Percentiles rank a stretch among this genome's conserved stretches.
These are phyloP conservation scores for Matsumyia berberina DNA, from an alignment of 2,888 invertebrate species.

Conservation along the genomic window DNA sequence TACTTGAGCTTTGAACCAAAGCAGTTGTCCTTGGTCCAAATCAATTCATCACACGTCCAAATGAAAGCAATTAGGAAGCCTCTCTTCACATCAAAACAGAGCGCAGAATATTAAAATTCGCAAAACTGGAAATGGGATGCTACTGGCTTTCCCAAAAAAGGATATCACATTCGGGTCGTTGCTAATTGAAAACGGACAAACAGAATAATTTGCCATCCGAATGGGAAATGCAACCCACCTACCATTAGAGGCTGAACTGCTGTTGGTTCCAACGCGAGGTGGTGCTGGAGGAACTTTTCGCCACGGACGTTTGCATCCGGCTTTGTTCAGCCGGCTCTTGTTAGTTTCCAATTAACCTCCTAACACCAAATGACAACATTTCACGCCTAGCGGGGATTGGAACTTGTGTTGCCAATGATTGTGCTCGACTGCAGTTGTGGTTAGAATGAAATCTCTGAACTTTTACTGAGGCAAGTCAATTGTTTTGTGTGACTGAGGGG, in stretches of 20 bases:
- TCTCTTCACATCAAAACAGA: neutral
- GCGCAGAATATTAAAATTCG: neutral
- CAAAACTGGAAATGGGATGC: neutral
- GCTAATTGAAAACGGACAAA: slow-evolving; percentile 56
- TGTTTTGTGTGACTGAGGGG: slow-evolving; percentile 3
- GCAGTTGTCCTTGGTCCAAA: no score
- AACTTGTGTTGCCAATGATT: slow-evolving; percentile 15
- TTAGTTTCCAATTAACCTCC: slow-evolving; percentile 38
- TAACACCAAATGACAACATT: slow-evolving; percentile 17
- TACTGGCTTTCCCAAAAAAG: neutral
- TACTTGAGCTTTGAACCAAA: no score
- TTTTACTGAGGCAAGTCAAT: slow-evolving; percentile 4
- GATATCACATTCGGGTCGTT: slow-evolving; percentile 45
- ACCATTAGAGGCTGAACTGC: neutral
- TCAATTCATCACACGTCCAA: neutral
- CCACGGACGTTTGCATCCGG: slow-evolving; percentile 20
- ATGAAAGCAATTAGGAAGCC: neutral
- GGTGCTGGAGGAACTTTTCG: slow-evolving; percentile 12
- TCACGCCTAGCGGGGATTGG: neutral
- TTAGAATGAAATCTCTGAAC: slow-evolving; percentile 6
- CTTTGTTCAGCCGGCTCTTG: slow-evolving; percentile 15
- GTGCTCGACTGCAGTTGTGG: neutral
- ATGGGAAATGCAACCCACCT: slow-evolving; percentile 1
- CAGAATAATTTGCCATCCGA: slow-evolving; percentile 31
- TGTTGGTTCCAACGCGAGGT: neutral